phyloP scores from a whole-genome alignment of 2,888 invertebrate species.

The Cryptophagus acutangulus region DNA sequence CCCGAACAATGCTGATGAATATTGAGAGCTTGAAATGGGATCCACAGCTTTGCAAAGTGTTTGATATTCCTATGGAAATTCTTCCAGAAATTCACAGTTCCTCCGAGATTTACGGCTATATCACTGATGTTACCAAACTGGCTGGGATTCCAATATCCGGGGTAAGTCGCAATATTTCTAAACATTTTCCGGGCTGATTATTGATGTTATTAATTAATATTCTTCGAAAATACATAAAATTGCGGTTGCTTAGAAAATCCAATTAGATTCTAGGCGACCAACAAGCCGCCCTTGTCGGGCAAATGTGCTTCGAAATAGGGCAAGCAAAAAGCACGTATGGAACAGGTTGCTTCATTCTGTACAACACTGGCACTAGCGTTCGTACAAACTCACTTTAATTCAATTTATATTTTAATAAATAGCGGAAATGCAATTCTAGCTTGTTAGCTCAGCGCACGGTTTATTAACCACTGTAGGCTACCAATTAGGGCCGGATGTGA shows the following conservation, averaged over 20 bases:
- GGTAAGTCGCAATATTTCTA: conserved; percentile 49
- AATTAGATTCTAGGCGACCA: conserved; percentile 96
- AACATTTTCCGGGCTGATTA: conserved; percentile 9
- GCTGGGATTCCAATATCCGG: conserved; percentile 84
- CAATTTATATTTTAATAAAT: conserved; percentile 4
- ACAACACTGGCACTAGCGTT: conserved; percentile 80
- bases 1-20: conserved; percentile 94
- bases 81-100: conserved; percentile 86
- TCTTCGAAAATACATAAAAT: too few species aligned
- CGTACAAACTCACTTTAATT: conserved; percentile 22
- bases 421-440: conserved; percentile 48
- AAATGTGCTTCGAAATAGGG: conserved; percentile 81
- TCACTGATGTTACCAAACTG: conserved; percentile 64
- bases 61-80: conserved; percentile 77
- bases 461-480: conserved; percentile 89
- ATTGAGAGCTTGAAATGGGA: conserved; percentile 84
- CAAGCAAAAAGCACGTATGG: conserved; percentile 94
- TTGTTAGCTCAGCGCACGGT: conserved; percentile 80
- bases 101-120: conserved; percentile 84
- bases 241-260: too few species aligned
- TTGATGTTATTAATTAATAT: conserved; percentile 6
- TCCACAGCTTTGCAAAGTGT: conserved; percentile 75
- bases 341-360: conserved; percentile 91
- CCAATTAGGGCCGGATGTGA: conserved; percentile 72
- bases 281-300: conserved; percentile 89